Evolutionary conservation across 2,888 invertebrate genomes (phyloP).

Genomic region (Cantharis rufa): DNA sequence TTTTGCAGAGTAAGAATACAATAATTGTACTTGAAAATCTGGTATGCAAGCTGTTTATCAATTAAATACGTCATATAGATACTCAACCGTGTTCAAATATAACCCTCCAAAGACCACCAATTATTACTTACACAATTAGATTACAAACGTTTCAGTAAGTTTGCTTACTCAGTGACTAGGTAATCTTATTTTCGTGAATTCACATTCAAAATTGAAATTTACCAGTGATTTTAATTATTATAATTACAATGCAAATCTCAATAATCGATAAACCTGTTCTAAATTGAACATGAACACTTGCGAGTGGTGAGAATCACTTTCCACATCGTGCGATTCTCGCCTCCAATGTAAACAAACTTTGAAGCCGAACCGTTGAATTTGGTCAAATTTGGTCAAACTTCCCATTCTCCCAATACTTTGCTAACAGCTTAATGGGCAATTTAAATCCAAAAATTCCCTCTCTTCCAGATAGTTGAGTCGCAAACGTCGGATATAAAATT

Average conservation of each 20-base stretch:
- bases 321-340: no score
- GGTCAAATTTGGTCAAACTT: no score
- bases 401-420: no score
- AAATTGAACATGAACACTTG: no score
- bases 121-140: conserved; percentile 2
- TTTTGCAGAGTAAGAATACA: background rate
- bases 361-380: no score
- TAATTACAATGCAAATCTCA: background rate
- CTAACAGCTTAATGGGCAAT: no score
- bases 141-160: background rate
- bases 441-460: no score
- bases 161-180: background rate
- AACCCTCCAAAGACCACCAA: background rate
- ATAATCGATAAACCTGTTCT: no score
- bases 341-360: no score
- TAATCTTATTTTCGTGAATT: background rate
- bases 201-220: background rate
- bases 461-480: no score
- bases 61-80: background rate
- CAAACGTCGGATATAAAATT: no score
- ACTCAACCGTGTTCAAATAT: background rate
- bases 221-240: background rate
- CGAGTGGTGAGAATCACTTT: no score
- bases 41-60: background rate
- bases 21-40: background rate